Evolutionary conservation across 2,888 invertebrate genomes (phyloP), one percentile per base, ranked within the genome.

Genomic region (Athetis lepigone): DNA sequence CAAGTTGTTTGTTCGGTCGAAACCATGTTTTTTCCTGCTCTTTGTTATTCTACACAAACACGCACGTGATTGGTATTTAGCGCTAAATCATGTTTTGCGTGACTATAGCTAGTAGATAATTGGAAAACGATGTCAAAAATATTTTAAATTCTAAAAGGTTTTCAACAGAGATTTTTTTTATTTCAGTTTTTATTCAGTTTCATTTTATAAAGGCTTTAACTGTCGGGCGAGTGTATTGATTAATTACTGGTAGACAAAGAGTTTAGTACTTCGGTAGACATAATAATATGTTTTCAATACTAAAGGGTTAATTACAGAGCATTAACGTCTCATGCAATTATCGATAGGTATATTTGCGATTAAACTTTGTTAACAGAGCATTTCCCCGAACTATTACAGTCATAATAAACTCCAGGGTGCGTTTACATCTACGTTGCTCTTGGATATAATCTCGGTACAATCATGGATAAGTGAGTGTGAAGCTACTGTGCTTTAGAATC

Each of bases 1-100:
- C 56, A 54, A 58, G 43, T 61, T 61, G 56, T 50, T 67, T 58
- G 67, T 62, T 55, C 55, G 46, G 27, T 63, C 39, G 33, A 36
- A 70, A 52, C 37, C 16, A 25, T 50, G 16, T 36, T 59, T 68
- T 66, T 49, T 23, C 40, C 51, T 68, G 8, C 16, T 51, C 13
- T 63, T 63, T 70, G 21, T 42, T 63, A 29, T 70, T 56, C 29
- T 16, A 63, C 33, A 63, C 19, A 47, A 45, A 51, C 66, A 66
- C 49, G 66, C 49, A 42, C 36, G 51, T 67, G 46, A 60, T 60
- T 68, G 51, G 36, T 52, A 47, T 47, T 68, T 60, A 60, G 7
- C 51, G 51, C 67, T 68, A 67, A 67, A 60, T 67, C 60, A 52
- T 60, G 69, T 67, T 68, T 67, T 67, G 67, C 69, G 67, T 67